Percentiles rank a stretch among this genome's conserved stretches.
Evolutionary conservation across 2,797 vertebrate genomes (phyloP).

Genomic region (Crocidura indochinensis): DNA sequence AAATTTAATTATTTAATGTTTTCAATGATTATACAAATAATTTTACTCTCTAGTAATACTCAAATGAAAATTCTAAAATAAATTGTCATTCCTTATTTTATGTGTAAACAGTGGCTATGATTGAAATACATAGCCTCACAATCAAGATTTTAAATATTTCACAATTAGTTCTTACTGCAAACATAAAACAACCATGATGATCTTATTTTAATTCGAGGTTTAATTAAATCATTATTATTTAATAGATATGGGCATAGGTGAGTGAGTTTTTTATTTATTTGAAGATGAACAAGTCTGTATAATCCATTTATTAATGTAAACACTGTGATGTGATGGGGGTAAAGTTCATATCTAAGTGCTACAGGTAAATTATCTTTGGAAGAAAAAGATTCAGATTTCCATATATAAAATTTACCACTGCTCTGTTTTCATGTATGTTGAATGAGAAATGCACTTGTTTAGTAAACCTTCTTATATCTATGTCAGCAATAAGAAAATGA

Average conservation of each 20-base stretch:
- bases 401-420: background rate
- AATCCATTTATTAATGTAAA: background rate
- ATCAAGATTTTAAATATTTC: background rate
- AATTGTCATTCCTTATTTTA: background rate
- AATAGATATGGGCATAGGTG: background rate
- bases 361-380: background rate
- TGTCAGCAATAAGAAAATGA: background rate
- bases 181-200: too few relatives aligned
- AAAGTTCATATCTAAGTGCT: background rate
- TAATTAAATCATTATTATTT: background rate
- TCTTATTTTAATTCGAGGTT: background rate
- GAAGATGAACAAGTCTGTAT: background rate
- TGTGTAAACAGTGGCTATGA: background rate
- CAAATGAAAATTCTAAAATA: background rate
- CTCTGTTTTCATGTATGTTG: conserved; percentile 8
- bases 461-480: background rate
- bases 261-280: background rate
- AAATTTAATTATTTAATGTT: background rate
- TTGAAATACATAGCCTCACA: background rate
- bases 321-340: background rate
- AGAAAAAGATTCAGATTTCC: background rate
- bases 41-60: background rate
- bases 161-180: background rate
- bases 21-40: background rate
- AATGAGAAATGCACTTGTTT: background rate